Conservation (phyloP, 2,797 vertebrate genomes). For the Pelobates cultripes region DNA sequence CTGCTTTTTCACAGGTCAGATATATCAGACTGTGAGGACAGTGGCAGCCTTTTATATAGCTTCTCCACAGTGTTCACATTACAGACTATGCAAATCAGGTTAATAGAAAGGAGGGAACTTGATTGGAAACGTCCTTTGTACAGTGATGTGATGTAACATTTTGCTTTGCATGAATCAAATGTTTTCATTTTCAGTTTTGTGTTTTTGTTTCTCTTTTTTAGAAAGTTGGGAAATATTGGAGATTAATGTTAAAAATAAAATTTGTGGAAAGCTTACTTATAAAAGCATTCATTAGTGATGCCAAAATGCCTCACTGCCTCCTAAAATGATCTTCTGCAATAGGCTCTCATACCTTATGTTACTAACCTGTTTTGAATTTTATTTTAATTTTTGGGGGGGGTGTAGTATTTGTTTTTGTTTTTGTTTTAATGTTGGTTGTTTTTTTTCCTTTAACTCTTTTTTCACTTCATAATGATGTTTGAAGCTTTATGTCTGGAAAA, state of each 20-base stretch:
- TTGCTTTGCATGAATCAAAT: neutral
- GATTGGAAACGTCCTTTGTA: neutral
- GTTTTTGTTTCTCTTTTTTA: neutral
- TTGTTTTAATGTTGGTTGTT: too few relatives aligned
- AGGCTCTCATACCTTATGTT: too few relatives aligned
- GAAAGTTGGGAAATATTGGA: too few relatives aligned
- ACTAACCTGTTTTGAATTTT: too few relatives aligned
- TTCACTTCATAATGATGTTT: too few relatives aligned
- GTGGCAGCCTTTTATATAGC: slow-evolving; percentile 1
- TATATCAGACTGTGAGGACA: neutral
- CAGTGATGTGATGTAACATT: neutral
- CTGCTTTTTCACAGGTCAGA: neutral
- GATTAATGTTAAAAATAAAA: too few relatives aligned
- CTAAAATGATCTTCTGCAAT: neutral
- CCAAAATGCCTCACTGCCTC: neutral
- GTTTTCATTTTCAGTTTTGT: slow-evolving; percentile 1
- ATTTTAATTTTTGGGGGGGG: too few relatives aligned
- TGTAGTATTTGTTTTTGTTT: too few relatives aligned
- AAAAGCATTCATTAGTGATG: neutral
- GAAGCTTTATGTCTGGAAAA: too few relatives aligned
- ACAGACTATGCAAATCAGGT: slow-evolving; percentile 3
- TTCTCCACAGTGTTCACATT: neutral
- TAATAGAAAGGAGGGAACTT: neutral
- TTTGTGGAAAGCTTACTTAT: too few relatives aligned
- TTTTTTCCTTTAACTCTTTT: too few relatives aligned